Conservation (phyloP, 2,113 vertebrate genomes). For the Poicephalus meyeri region DNA sequence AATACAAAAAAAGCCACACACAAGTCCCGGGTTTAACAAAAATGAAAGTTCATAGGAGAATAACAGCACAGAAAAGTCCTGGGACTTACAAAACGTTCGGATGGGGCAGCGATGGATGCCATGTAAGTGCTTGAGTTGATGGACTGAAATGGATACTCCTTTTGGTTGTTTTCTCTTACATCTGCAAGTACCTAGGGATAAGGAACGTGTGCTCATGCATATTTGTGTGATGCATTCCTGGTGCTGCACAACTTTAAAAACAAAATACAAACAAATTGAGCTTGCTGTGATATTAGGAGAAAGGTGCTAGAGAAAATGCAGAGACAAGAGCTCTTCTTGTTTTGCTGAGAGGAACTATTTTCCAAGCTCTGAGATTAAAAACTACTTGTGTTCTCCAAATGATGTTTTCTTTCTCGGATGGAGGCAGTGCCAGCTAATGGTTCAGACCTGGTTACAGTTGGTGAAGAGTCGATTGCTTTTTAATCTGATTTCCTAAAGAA, state of each 20-base stretch:
- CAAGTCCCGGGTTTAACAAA: neutral
- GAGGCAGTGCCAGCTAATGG: neutral
- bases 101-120: neutral
- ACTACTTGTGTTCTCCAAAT: neutral
- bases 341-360: neutral
- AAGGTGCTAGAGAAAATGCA: neutral
- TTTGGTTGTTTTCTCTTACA: neutral
- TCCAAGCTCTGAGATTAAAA: slow-evolving; percentile 4
- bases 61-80: neutral
- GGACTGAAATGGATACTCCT: neutral
- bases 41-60: neutral
- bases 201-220: neutral
- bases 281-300: neutral
- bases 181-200: neutral
- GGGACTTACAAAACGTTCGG: neutral
- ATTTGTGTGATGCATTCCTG: neutral
- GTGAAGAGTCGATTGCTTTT: neutral
- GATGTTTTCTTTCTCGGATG: neutral
- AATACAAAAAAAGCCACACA: neutral
- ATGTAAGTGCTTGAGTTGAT: neutral
- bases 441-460: neutral
- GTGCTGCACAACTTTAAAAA: neutral
- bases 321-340: neutral
- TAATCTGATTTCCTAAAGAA: slow-evolving; percentile 34
- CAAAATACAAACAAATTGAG: neutral